These are phyloP conservation scores for Chloebia gouldiae DNA, from an alignment of 2,113 vertebrate species.

Conservation along the genomic window DNA sequence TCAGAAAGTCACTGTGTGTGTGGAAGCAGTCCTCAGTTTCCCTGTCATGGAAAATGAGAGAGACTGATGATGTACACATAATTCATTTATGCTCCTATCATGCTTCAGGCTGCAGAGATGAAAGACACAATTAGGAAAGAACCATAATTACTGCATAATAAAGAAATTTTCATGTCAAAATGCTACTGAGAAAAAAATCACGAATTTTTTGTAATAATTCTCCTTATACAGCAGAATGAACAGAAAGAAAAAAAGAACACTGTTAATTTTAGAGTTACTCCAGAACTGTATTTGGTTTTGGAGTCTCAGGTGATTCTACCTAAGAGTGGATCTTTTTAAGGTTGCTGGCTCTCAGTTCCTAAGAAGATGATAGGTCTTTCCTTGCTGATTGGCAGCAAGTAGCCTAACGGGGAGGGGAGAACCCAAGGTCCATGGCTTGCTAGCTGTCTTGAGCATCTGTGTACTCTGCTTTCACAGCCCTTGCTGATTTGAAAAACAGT, in stretches of 20 bases:
- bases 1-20: background rate
- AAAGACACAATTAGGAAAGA: constrained; percentile 27
- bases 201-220: background rate
- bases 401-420: fast-evolving
- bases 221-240: background rate
- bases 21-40: constrained; percentile 35
- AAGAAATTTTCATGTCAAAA: constrained; percentile 34
- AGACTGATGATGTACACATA: background rate
- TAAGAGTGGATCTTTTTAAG: background rate
- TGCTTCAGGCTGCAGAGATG: constrained; percentile 8
- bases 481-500: background rate
- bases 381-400: background rate
- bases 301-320: background rate
- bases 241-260: background rate
- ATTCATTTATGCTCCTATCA: constrained; percentile 27
- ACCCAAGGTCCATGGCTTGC: background rate
- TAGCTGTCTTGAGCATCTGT: background rate
- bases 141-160: constrained; percentile 4
- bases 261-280: background rate
- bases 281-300: background rate
- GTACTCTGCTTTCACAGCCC: background rate
- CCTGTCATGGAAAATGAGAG: background rate
- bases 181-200: constrained; percentile 15
- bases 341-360: background rate
- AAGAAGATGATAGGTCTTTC: background rate